Evolutionary conservation across 23 tunicate genomes (phyloP), one percentile per base, ranked within the genome.

Genomic region (Ascidia mentula): DNA sequence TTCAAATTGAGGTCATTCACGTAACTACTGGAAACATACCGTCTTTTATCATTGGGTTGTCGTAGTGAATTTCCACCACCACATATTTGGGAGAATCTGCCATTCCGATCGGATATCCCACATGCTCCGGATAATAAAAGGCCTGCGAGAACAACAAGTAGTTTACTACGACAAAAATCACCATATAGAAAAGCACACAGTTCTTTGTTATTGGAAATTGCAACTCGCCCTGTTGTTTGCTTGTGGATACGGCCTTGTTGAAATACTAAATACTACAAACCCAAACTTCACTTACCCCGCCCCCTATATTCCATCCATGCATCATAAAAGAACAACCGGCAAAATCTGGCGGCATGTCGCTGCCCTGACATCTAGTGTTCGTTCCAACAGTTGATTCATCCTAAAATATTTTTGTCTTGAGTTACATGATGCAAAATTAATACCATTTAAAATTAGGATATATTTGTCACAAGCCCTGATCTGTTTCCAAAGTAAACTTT

Each of bases 21-120:
- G 53, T 42, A 9, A 42, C 53, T 12, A 69, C n/a, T 69, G 8
- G 32, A 1, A 18, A 8, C 46, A 32, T 65, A 84, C 88, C 80
- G 39, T 69, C 76, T 34, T 38, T 33, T 9, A 18, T 18, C 0
- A 34, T 6, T 26, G 82, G 81, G 36, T 84, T 84, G 76, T 84
- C 88, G 46, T 84, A 84, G 34, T 84, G 88, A 2, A 74, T 84
- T 73, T 84, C 88, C 34, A 77, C 53, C 34, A 59, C 59, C 31
- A 76, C 46, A 59, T 76, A 84, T 0, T 45, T 34, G 0, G 77
- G 77, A 69, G 61, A 80, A 31, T 42, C 82, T 32, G 69, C 35
- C 15, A 4, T 80, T 22, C 88, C 88, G 12, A 84, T 33, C 38
- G 88, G 60, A 6, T 76, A 38, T 31, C 88, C 88, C 13, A 82